phyloP scores from a whole-genome alignment of 2,888 invertebrate species.

The Melipona beecheii region DNA sequence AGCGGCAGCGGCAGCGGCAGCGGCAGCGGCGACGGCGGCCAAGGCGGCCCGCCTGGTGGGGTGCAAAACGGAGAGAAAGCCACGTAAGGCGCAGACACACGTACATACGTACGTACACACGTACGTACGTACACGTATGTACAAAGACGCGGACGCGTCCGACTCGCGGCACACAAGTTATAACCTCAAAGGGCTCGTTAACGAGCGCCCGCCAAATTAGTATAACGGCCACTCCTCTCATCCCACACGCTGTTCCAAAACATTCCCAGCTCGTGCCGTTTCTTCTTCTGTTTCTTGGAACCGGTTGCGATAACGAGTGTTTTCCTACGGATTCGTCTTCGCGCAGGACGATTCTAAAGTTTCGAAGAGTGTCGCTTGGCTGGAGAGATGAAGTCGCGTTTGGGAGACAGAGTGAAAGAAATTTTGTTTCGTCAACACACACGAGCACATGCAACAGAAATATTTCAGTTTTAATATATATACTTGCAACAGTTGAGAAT shows the following conservation, averaged over 20 bases:
- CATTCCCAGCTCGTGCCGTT: neutral
- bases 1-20: no score
- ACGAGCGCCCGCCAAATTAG: conserved; percentile 79
- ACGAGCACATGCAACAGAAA: neutral
- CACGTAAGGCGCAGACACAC: conserved; percentile 50
- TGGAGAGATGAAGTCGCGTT: no score
- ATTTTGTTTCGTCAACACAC: neutral
- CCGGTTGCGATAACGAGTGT: neutral
- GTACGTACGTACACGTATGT: conserved; percentile 15
- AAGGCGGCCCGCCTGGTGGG: conserved; percentile 27
- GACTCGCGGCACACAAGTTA: conserved; percentile 76
- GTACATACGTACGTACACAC: conserved; percentile 41
- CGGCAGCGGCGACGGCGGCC: no score
- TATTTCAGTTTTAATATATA: neutral
- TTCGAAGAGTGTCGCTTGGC: neutral
- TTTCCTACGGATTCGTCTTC: neutral
- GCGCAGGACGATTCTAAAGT: neutral
- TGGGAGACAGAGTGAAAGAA: neutral
- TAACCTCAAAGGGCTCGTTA: conserved; percentile 82
- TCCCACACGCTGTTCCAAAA: conserved; percentile 17
- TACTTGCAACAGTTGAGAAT: neutral
- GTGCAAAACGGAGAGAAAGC: conserved; percentile 27
- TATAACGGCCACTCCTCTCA: conserved; percentile 71
- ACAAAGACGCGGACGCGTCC: conserved; percentile 6
- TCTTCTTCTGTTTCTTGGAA: neutral